Evolutionary conservation across 2,113 vertebrate species (phyloP).

Genomic region (Nipponia nippon): DNA sequence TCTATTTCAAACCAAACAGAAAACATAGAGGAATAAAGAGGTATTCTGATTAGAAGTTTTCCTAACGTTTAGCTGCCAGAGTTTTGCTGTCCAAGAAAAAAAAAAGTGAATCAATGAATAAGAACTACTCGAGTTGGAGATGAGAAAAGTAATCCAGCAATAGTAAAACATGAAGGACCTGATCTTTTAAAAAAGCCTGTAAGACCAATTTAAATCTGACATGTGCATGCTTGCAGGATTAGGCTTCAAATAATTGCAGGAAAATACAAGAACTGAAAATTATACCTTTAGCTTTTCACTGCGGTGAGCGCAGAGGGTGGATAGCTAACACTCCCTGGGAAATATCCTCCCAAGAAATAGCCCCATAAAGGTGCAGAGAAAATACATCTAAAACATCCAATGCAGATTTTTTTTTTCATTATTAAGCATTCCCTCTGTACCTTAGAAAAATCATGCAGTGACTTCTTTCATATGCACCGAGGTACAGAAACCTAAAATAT

Average conservation of each 20-base stretch:
- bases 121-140: not conserved
- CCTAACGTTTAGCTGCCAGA: not conserved
- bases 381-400: not conserved
- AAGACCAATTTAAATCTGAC: not conserved
- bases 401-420: not conserved
- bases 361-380: not conserved
- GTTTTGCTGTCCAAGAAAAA: not conserved
- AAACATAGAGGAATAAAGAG: not conserved
- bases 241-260: not conserved
- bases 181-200: not conserved
- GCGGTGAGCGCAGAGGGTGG: not conserved
- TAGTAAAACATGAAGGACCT: not conserved
- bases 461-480: not conserved
- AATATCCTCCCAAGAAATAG: not conserved
- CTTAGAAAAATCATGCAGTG: not conserved
- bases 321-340: not conserved
- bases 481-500: not conserved
- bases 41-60: not conserved
- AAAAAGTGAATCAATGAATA: not conserved
- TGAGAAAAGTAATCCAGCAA: not conserved
- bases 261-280: not conserved
- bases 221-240: not conserved
- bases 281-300: not conserved
- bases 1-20: not conserved
- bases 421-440: not conserved